Conservation (phyloP, 2,113 vertebrate species). For the Eulemur rufifrons region DNA sequence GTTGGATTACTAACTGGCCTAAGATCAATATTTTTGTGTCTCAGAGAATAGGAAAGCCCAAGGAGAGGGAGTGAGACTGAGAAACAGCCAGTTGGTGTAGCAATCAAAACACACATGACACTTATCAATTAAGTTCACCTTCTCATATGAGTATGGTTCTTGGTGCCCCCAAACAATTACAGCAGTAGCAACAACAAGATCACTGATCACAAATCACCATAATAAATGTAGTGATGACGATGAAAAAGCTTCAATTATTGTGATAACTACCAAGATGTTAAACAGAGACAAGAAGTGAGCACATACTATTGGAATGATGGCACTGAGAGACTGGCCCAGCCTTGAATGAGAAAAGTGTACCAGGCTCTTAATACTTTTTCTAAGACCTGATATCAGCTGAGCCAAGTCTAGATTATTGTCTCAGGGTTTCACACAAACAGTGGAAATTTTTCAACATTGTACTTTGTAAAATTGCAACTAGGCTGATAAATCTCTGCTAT, state of each 20-base stretch:
- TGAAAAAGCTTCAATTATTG: not conserved
- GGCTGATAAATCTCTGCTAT: constrained; percentile 83
- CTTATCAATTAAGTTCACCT: not conserved
- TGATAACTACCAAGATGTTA: not conserved
- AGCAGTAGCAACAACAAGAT: not conserved
- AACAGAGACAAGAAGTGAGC: not conserved
- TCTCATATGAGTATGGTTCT: not conserved
- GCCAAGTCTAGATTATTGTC: constrained; percentile 73
- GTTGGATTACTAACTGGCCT: not conserved
- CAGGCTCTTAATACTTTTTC: constrained; percentile 66
- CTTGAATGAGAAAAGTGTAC: constrained; percentile 45
- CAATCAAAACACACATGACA: not conserved
- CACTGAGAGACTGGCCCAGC: not conserved
- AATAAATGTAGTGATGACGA: not conserved
- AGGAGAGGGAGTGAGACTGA: not conserved
- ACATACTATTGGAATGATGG: not conserved
- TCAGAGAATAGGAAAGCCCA: not conserved
- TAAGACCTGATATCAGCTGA: constrained; percentile 58
- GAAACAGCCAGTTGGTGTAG: not conserved
- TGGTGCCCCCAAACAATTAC: not conserved
- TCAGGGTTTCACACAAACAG: constrained; percentile 78
- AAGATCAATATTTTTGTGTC: not conserved
- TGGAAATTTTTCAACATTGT: constrained; percentile 77
- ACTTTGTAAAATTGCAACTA: constrained; percentile 77
- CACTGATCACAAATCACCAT: not conserved